A percentile compares a stretch with the other conserved stretches of the same genome.
Conservation (phyloP, 2,888 invertebrate genomes). For the Lathronympha strigana region DNA sequence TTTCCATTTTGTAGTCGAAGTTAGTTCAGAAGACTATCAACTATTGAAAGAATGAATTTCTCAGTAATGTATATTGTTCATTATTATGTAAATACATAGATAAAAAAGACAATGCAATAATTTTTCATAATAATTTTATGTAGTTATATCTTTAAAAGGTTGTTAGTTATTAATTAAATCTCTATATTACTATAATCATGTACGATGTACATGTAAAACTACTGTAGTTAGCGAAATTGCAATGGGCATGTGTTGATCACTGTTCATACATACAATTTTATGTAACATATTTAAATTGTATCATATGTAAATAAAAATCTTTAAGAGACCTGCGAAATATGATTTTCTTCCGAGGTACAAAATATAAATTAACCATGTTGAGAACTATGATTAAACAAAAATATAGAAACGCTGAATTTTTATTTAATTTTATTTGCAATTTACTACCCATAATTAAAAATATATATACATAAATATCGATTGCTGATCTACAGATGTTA, state of each 20-base stretch:
- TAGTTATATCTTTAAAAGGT: constrained; percentile 67
- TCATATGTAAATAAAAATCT: constrained; percentile 81
- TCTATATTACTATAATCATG: constrained; percentile 64
- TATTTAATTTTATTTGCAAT: constrained; percentile 50
- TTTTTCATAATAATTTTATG: constrained; percentile 77
- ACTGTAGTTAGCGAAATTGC: constrained; percentile 76
- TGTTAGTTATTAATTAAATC: constrained; percentile 68
- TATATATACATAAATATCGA: constrained; percentile 17
- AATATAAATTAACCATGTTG: constrained; percentile 83
- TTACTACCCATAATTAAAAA: constrained; percentile 20
- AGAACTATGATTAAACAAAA: constrained; percentile 82
- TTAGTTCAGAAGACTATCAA: constrained; percentile 19
- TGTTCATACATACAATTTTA: constrained; percentile 56
- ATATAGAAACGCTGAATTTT: constrained; percentile 61
- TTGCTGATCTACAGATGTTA: neutral
- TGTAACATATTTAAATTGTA: constrained; percentile 79
- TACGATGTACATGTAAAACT: constrained; percentile 80
- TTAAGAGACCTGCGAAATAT: constrained; percentile 81
- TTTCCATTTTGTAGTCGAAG: constrained; percentile 47
- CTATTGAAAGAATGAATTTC: constrained; percentile 30
- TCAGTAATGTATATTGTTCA: constrained; percentile 56
- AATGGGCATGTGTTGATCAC: constrained; percentile 66
- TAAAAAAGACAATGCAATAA: constrained; percentile 74
- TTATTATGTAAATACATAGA: constrained; percentile 66
- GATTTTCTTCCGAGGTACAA: constrained; percentile 84